Evolutionary conservation across 2,888 invertebrate species (phyloP).

Genomic region (Acanthosepion pharaonis): DNA sequence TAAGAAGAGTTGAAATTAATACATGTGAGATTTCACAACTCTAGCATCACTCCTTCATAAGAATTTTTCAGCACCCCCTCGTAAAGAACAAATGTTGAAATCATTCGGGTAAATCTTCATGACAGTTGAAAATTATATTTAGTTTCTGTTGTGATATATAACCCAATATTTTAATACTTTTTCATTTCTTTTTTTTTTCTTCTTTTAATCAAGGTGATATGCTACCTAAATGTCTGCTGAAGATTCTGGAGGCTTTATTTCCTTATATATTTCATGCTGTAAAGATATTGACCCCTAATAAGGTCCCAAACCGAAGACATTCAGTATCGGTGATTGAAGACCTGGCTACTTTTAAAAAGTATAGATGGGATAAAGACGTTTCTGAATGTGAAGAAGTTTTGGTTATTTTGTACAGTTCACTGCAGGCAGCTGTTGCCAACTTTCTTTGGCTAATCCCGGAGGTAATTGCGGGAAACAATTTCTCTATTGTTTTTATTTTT

Average conservation of each 20-base stretch:
- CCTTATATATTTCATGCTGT: conserved; percentile 50
- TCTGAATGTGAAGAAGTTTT: not conserved
- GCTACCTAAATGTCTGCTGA: conserved; percentile 64
- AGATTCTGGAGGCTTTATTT: conserved; percentile 66
- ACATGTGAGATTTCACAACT: no score
- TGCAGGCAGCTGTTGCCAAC: not conserved
- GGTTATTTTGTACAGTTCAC: not conserved
- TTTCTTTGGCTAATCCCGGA: conserved; percentile 6
- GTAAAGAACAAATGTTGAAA: no score
- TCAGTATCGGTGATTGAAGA: conserved; percentile 25
- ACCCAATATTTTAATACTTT: not conserved
- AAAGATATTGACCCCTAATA: not conserved
- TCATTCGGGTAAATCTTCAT: no score
- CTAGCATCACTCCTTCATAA: no score
- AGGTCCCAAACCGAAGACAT: not conserved
- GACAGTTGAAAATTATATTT: not conserved
- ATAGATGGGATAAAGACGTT: not conserved
- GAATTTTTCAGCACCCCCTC: no score
- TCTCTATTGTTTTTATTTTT: not conserved
- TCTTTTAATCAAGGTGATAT: conserved; percentile 61
- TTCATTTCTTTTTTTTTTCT: conserved; percentile 33
- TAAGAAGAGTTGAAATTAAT: no score
- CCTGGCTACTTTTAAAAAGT: conserved; percentile 23
- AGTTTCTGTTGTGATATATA: not conserved
- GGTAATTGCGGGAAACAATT: not conserved